Conservation (phyloP, 2,888 invertebrate genomes). For the Lottia scabra region DNA sequence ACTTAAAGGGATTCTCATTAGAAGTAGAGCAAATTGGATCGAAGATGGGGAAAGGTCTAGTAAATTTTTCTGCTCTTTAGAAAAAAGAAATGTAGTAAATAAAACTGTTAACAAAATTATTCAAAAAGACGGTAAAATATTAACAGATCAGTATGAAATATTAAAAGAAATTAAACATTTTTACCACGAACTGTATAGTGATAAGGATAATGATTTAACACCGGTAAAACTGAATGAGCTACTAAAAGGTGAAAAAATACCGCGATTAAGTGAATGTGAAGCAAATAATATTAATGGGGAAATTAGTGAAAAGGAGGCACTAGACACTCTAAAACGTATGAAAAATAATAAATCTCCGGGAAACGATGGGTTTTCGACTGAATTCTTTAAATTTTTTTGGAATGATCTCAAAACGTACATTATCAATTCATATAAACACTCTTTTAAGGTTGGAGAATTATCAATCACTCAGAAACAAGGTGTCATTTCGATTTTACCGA, state of each 20-base stretch:
- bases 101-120: neutral
- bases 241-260: neutral
- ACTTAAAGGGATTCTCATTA: neutral
- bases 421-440: neutral
- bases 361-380: too few species aligned
- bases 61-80: neutral
- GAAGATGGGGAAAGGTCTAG: neutral
- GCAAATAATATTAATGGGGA: neutral
- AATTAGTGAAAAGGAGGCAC: neutral
- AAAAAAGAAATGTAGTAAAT: conserved; percentile 1
- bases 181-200: neutral
- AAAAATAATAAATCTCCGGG: too few species aligned
- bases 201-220: neutral
- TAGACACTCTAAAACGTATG: neutral
- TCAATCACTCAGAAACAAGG: neutral
- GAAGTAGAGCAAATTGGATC: neutral
- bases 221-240: neutral
- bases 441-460: neutral
- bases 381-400: too few species aligned
- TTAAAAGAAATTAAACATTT: neutral
- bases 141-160: neutral
- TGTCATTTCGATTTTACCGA: neutral
- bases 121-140: too few species aligned
- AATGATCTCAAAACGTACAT: neutral
- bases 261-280: neutral